Evolutionary conservation across 64 coral and sea anemone genomes (phyloP), one percentile per base, ranked within the genome.

Genomic region (Platygyra sinensis): DNA sequence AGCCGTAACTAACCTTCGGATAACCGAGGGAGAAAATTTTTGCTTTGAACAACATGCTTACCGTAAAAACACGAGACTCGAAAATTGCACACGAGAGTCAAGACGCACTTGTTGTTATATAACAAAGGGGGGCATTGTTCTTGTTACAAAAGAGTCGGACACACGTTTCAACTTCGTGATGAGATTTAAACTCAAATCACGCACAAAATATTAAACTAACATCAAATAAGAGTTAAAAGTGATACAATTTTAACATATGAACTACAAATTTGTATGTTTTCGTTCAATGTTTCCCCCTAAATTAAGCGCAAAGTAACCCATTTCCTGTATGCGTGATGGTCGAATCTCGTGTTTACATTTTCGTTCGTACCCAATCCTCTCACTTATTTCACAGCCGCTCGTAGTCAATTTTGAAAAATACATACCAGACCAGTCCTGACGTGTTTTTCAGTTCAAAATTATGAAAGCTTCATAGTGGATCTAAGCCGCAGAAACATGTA

Each of bases 51-150:
- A 60, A 62, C 78, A 80, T 32, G 31, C 61, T 67, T 8, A 33
- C 16, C 24, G 0, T 0, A 49, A 72, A 85, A 85, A 85, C 81
- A 85, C 81, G 81, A 85, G 81, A 85, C 62, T 71, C 15, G 65
- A 17, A 51, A 50, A 71, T 3, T 11, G 12, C 20, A 64, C 81
- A 85, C 81, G 81, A 49, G 81, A 50, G 22, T 52, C 10, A 22
- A n/a, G 22, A 2, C 10, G 5, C 65, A 7, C 24, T 4, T 25
- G 9, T n/a, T 42, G 80, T 83, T 83, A 83, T 83, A 83, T 83
- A 83, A 83, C 80, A 65, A 22, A 64, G 22, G 6, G 7, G 1
- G 42, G 5, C 42, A 46, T 46, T 46, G 42, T 46, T 46, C 42
- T 46, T 46, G 42, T 46, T 46, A 46, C 42, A 46, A 46, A 46